A percentile compares a stretch with the other conserved stretches of the same genome.
Evolutionary conservation across 2,797 vertebrate species (phyloP).

Genomic region (Dermochelys coriacea): DNA sequence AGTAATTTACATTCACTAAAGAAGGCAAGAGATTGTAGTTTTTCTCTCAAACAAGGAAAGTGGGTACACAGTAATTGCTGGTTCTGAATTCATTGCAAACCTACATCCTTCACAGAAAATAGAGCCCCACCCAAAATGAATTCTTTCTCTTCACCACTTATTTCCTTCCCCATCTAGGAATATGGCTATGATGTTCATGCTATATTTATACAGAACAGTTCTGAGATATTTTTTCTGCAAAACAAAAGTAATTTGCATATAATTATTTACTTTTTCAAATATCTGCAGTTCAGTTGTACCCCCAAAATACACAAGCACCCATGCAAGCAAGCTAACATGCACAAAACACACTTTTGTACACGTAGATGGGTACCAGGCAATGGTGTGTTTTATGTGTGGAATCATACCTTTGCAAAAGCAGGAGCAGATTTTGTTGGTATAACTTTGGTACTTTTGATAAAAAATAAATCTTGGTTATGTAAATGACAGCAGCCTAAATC

Average conservation of each 20-base stretch:
- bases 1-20: slow-evolving; percentile 51
- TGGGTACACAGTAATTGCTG: neutral
- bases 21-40: slow-evolving; percentile 67
- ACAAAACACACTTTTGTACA: neutral
- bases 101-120: neutral
- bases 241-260: neutral
- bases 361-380: neutral
- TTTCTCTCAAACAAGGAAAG: slow-evolving; percentile 43
- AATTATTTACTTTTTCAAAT: neutral
- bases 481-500: neutral
- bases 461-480: neutral
- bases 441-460: neutral
- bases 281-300: accelerated
- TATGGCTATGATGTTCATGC: accelerated
- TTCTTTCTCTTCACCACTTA: neutral
- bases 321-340: accelerated
- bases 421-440: accelerated
- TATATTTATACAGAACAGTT: neutral
- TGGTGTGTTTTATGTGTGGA: neutral
- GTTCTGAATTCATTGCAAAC: neutral
- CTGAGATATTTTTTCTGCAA: neutral
- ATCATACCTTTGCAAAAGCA: neutral
- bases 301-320: neutral
- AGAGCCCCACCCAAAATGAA: neutral
- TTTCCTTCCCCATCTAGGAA: neutral